A percentile compares a stretch with the other conserved stretches of the same genome.
Evolutionary conservation across 1,140 invertebrate species (phyloP).

Genomic region (Scaptodrosophila lebanonensis): DNA sequence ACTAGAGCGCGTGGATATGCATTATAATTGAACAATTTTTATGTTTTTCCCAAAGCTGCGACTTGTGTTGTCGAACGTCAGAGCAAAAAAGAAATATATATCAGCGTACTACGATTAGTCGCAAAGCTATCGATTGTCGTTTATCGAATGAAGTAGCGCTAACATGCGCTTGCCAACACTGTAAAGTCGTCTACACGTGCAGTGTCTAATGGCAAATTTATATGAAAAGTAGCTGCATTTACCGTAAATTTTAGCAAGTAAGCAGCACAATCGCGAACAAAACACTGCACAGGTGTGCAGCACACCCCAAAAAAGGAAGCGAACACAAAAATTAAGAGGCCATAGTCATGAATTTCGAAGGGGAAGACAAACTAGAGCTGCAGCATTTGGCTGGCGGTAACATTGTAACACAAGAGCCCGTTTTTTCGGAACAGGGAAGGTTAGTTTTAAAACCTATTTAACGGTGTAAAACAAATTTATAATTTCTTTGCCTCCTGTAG

Average conservation of each 20-base stretch:
- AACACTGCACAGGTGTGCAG: constrained; percentile 6
- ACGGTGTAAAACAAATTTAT: constrained; percentile 1
- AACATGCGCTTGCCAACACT: constrained; percentile 15
- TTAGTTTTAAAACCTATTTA: constrained; percentile 77
- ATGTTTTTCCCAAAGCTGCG: too few relatives aligned
- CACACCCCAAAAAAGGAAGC: not conserved
- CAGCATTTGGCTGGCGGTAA: constrained; percentile 80
- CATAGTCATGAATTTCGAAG: constrained; percentile 55
- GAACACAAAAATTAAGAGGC: not conserved
- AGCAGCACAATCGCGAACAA: not conserved
- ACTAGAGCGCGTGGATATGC: too few relatives aligned
- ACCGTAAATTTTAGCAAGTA: too few relatives aligned
- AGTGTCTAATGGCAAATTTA: constrained; percentile 17
- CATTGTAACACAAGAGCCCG: constrained; percentile 80
- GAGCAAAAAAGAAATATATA: too few relatives aligned
- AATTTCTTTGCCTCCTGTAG: constrained; percentile 69
- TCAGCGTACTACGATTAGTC: too few relatives aligned
- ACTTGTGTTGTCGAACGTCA: too few relatives aligned
- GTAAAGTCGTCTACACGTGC: constrained; percentile 31
- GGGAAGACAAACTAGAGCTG: constrained; percentile 64
- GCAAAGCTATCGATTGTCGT: not conserved
- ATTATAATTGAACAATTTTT: too few relatives aligned
- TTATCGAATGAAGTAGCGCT: constrained; percentile 3
- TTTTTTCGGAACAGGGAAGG: constrained; percentile 82
- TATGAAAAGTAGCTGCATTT: too few relatives aligned